phyloP scores from a whole-genome alignment of 2,113 vertebrate genomes.

The Thamnophis sirtalis region DNA sequence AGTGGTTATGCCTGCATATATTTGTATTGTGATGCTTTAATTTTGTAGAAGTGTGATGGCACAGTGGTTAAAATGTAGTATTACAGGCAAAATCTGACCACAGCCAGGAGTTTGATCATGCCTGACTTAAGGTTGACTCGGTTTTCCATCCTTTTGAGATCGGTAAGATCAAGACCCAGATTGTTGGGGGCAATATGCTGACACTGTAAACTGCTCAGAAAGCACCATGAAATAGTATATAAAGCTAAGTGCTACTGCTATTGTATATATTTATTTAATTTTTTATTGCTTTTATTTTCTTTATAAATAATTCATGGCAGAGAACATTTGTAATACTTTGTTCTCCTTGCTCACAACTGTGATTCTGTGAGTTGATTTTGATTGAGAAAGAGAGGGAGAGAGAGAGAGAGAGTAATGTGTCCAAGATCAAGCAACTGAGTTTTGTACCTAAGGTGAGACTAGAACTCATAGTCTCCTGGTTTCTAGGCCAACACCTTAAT shows the following conservation, averaged over 20 bases:
- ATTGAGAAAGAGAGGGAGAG: neutral
- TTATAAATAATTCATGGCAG: neutral
- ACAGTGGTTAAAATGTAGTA: neutral
- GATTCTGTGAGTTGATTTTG: neutral
- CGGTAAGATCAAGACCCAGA: neutral
- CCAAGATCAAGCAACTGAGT: neutral
- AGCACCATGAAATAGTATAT: neutral
- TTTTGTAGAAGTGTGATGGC: neutral
- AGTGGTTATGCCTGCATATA: neutral
- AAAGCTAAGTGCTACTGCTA: neutral
- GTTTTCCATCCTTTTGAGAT: neutral
- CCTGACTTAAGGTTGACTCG: neutral
- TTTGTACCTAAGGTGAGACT: too few species aligned
- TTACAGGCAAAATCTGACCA: neutral
- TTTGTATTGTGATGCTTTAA: neutral
- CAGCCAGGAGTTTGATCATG: neutral
- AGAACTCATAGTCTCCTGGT: neutral
- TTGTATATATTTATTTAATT: neutral
- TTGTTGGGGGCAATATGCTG: neutral
- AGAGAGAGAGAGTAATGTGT: neutral
- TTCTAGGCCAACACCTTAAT: neutral
- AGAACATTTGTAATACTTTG: neutral
- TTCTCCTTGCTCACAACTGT: neutral
- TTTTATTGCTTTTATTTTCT: neutral
- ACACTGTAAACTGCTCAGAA: neutral